Evolutionary conservation across 2,888 invertebrate genomes (phyloP).

Genomic region (Acleris cristana): DNA sequence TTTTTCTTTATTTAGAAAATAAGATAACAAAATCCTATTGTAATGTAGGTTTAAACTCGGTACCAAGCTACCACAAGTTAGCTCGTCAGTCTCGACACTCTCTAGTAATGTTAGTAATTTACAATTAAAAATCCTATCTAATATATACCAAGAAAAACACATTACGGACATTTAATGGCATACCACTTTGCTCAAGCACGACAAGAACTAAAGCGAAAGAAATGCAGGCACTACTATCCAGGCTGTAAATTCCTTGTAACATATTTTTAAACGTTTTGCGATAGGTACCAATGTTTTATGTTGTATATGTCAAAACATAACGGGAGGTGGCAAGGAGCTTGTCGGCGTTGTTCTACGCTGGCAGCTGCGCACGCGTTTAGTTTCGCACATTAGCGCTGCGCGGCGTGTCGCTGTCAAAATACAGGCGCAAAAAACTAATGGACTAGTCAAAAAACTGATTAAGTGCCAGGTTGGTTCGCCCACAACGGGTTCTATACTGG

Average conservation of each 20-base stretch:
- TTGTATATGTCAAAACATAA: constrained; percentile 50
- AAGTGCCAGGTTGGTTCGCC: too few species aligned
- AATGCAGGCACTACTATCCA: not conserved
- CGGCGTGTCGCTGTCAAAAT: constrained; percentile 63
- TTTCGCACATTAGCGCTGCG: constrained; percentile 59
- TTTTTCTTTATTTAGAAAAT: too few species aligned
- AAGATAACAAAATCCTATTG: too few species aligned
- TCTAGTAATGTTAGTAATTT: too few species aligned
- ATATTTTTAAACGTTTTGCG: not conserved
- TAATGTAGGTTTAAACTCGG: too few species aligned
- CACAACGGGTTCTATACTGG: too few species aligned
- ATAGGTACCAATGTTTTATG: constrained; percentile 1
- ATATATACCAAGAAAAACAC: not conserved
- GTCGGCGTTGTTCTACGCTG: constrained; percentile 58
- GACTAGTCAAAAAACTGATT: constrained; percentile 7
- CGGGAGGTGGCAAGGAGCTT: constrained; percentile 52
- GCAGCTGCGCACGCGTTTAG: constrained; percentile 45
- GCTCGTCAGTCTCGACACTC: too few species aligned
- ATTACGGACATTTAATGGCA: not conserved
- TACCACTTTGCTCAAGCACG: not conserved
- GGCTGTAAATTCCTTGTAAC: not conserved
- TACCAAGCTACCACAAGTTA: too few species aligned
- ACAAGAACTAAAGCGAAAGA: not conserved
- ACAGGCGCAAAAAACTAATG: constrained; percentile 38
- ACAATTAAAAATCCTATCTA: too few species aligned